Evolutionary conservation across 2,888 invertebrate genomes (phyloP).

Genomic region (Iselma pallidipennis): DNA sequence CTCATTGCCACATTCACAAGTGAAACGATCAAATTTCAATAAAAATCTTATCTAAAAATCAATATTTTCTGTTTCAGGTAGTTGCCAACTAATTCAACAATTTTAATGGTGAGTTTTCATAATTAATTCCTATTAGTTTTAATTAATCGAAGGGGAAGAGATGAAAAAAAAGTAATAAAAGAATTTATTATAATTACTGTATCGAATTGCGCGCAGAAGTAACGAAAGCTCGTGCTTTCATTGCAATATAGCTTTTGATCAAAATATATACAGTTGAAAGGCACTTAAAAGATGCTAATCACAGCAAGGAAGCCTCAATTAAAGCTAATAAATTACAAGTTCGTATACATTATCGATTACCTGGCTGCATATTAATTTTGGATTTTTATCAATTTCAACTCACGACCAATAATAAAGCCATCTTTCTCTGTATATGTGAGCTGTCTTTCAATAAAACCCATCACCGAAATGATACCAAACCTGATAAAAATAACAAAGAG

Average conservation of each 20-base stretch:
- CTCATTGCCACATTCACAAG: too few relatives aligned
- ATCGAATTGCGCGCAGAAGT: background rate
- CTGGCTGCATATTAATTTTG: conserved; percentile 5
- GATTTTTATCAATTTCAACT: background rate
- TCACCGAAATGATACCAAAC: too few relatives aligned
- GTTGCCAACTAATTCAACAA: background rate
- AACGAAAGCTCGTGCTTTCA: background rate
- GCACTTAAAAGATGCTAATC: conserved; percentile 19
- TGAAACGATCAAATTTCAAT: too few relatives aligned
- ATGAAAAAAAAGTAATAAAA: background rate
- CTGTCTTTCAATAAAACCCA: too few relatives aligned
- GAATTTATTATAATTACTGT: background rate
- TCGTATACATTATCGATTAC: conserved; percentile 17
- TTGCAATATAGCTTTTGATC: background rate
- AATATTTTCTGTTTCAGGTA: conserved; percentile 15
- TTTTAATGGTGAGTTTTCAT: background rate
- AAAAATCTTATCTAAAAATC: background rate
- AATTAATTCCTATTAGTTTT: background rate
- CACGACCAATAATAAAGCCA: conserved; percentile 10
- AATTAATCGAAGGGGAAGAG: background rate
- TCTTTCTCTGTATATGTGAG: background rate
- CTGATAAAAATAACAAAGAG: too few relatives aligned
- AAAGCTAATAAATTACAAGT: conserved; percentile 21
- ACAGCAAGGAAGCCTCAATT: conserved; percentile 21
- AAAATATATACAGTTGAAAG: background rate